These are phyloP conservation scores for Chrysodeixis includens DNA, from an alignment of 2,888 invertebrate genomes.

Conservation along the genomic window DNA sequence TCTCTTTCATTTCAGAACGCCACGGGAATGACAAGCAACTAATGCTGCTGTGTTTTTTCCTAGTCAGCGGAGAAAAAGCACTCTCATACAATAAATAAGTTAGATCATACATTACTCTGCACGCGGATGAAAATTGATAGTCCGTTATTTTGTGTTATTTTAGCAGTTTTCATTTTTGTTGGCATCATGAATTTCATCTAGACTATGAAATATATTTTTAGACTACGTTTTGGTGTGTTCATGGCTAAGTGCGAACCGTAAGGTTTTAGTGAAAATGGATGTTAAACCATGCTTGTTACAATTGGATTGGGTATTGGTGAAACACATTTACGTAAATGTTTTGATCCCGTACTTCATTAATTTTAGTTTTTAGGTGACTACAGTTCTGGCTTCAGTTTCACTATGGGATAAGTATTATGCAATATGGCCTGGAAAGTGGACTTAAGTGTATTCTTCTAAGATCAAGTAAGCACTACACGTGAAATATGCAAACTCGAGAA, in stretches of 20 bases:
- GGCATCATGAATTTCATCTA: not conserved
- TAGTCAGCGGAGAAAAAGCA: conserved; percentile 17
- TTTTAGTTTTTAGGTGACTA: too few species aligned
- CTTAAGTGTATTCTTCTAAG: too few species aligned
- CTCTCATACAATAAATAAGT: conserved; percentile 35
- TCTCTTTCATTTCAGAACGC: conserved; percentile 16
- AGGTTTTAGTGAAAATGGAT: too few species aligned
- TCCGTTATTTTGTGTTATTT: conserved; percentile 2
- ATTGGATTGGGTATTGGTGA: too few species aligned
- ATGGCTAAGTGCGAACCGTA: too few species aligned
- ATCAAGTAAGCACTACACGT: too few species aligned
- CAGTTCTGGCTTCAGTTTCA: too few species aligned
- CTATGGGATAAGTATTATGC: too few species aligned
- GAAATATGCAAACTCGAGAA: too few species aligned
- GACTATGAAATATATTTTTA: conserved; percentile 9
- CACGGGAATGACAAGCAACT: conserved; percentile 31
- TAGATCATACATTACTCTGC: conserved; percentile 16
- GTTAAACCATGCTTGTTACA: too few species aligned
- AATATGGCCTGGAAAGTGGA: too few species aligned
- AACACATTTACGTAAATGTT: not conserved
- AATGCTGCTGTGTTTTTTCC: conserved; percentile 23
- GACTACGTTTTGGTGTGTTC: not conserved
- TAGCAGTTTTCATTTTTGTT: not conserved
- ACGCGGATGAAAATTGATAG: conserved; percentile 30
- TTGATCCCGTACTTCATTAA: too few species aligned